These are phyloP conservation scores for Anthoscopus minutus DNA, from an alignment of 2,113 vertebrate genomes.

Conservation along the genomic window DNA sequence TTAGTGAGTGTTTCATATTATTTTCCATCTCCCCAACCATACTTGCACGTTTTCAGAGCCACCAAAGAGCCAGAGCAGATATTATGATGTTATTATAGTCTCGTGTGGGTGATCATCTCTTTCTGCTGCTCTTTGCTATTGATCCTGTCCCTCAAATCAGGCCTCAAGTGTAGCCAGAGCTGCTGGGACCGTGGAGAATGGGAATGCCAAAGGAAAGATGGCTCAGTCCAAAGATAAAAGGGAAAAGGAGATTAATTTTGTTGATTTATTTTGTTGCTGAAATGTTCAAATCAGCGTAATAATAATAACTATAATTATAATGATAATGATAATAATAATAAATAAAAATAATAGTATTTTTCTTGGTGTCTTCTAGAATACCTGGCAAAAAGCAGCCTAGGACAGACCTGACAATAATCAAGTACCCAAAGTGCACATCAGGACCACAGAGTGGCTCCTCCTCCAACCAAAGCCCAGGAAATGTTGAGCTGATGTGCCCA, in stretches of 20 bases:
- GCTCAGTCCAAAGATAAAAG: neutral
- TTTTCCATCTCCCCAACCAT: slow-evolving; percentile 43
- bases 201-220: neutral
- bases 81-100: neutral
- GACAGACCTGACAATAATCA: neutral
- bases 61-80: slow-evolving; percentile 48
- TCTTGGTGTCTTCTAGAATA: neutral
- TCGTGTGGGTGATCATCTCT: slow-evolving; percentile 11
- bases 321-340: too few relatives aligned
- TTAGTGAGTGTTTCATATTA: slow-evolving; percentile 58
- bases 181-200: neutral
- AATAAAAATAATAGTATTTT: neutral
- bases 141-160: neutral
- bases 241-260: neutral
- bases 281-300: neutral
- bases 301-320: too few relatives aligned
- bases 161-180: neutral
- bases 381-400: neutral
- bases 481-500: neutral
- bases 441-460: neutral
- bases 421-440: neutral
- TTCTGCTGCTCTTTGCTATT: slow-evolving; percentile 39
- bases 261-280: neutral
- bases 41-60: slow-evolving; percentile 39
- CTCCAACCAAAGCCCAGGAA: neutral